phyloP scores from a whole-genome alignment of 1,140 invertebrate species.

The Antheraea mylitta region DNA sequence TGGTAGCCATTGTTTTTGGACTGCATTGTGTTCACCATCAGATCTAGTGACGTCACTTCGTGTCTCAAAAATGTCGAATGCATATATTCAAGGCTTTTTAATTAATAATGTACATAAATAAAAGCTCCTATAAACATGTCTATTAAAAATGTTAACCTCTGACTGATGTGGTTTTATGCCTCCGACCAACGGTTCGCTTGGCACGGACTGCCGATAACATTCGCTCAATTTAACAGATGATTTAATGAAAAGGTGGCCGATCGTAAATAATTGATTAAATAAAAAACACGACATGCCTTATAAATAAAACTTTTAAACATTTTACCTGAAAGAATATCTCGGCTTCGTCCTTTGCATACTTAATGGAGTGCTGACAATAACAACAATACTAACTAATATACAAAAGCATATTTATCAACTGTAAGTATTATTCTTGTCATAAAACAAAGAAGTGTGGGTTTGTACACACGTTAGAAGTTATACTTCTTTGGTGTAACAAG shows the following conservation, averaged over 20 bases:
- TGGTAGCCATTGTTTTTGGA: too few species aligned
- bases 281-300: not conserved
- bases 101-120: too few species aligned
- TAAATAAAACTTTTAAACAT: not conserved
- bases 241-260: constrained; percentile 2
- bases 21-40: too few species aligned
- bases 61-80: too few species aligned
- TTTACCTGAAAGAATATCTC: not conserved
- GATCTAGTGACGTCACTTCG: too few species aligned
- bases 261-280: not conserved
- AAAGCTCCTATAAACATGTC: not conserved
- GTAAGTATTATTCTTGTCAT: too few species aligned
- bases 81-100: too few species aligned
- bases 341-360: not conserved
- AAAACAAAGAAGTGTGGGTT: too few species aligned
- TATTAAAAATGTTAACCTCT: constrained; percentile 1
- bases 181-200: not conserved
- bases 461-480: too few species aligned
- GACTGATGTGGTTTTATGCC: not conserved
- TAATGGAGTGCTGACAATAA: not conserved
- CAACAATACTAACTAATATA: too few species aligned
- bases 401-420: too few species aligned
- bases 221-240: not conserved
- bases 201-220: not conserved
- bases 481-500: too few species aligned